Evolutionary conservation across 2,797 vertebrate species (phyloP).

Genomic region (Phoeniculus purpureus): DNA sequence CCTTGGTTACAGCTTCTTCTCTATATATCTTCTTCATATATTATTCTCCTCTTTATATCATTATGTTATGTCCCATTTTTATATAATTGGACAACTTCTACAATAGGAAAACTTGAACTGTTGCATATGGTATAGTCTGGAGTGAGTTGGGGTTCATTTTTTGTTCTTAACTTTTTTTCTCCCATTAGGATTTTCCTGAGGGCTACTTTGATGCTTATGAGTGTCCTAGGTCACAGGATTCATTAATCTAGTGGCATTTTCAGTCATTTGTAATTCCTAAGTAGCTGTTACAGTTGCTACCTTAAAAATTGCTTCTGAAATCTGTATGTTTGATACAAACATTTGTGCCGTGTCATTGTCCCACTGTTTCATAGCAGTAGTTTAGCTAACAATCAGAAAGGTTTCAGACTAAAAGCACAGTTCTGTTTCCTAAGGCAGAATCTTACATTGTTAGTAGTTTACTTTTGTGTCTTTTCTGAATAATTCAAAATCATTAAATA

Average conservation of each 20-base stretch:
- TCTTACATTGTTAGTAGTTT: background rate
- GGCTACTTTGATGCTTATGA: background rate
- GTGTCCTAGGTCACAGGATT: background rate
- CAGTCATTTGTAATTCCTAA: background rate
- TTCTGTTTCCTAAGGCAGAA: background rate
- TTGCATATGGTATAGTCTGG: background rate
- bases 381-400: background rate
- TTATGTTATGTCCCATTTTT: background rate
- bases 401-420: background rate
- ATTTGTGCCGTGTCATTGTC: background rate
- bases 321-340: background rate
- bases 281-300: background rate
- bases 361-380: background rate
- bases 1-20: background rate
- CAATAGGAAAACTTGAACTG: background rate
- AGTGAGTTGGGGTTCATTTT: background rate
- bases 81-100: background rate
- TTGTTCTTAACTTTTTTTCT: background rate
- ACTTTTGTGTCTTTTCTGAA: background rate
- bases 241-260: background rate
- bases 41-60: background rate
- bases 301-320: background rate
- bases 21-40: too few relatives aligned
- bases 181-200: background rate
- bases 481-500: background rate